Base-by-base conservation (phyloP, 2,888 invertebrate species). In the Iphiclides podalirius region DNA sequence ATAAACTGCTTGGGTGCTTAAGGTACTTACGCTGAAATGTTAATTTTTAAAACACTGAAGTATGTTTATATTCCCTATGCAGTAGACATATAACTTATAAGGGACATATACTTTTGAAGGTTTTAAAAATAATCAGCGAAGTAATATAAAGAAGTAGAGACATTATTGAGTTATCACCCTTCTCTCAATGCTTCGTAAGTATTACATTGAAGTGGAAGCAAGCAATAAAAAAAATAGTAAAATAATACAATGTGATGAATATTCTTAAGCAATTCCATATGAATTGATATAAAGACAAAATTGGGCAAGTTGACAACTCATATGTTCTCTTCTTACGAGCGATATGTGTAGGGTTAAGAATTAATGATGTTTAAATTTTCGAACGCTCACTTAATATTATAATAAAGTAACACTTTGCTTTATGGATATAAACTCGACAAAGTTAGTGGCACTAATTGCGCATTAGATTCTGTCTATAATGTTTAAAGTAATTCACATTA, bases 371-470 rank as follows among this genome's bases (percentile, higher is more conserved):
- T 66, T 69, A 55, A 59, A 53, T 60, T 58, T 70, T 64, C 60
- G 63, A 67, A 66, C 70, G 71, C 76, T 76, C 77, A 74, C 68
- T 66, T 46, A 35, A 23, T 41, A 35, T 63, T 64, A 64, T 45
- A 60, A 50, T 64, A 66, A 61, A 61, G 59, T 64, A 68, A 67
- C 66, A 69, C 66, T 64, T 61, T 60, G 72, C 72, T 72, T 70
- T 58, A 64, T 60, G 57, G 59, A 60, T 59, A 58, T 55, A 53
- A 45, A 38, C 52, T 55, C 60, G 61, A 67, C 59, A 64, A 61
- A 59, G 63, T 63, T 61, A 65, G 58, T 47, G 59, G 58, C 59
- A 58, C 52, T 64, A 58, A 61, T 53, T 43, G 51, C 54, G 50
- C 17, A 38, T 50, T 50, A 50, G 17, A 17, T 40, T 36, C 44